phyloP scores from a whole-genome alignment of 1,140 invertebrate genomes.

The Campoletis sonorensis region DNA sequence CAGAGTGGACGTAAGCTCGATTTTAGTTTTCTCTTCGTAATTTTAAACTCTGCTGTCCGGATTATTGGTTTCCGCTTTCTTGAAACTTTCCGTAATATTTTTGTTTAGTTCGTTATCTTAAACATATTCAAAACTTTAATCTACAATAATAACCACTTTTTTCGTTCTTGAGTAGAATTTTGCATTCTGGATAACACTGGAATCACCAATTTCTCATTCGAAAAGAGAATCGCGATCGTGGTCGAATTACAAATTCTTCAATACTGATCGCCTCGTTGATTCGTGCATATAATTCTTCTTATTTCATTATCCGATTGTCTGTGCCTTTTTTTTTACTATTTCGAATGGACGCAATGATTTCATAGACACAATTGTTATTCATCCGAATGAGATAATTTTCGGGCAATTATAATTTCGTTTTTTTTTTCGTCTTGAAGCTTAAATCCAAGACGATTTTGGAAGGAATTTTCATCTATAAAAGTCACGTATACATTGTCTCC shows the following conservation, averaged over 20 bases:
- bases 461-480: neutral
- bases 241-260: neutral
- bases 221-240: neutral
- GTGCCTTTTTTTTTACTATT: slow-evolving; percentile 1
- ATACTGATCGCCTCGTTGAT: no score
- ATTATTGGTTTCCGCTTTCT: neutral
- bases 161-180: neutral
- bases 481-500: neutral
- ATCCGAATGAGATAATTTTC: neutral
- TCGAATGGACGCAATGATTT: slow-evolving; percentile 7
- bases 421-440: neutral
- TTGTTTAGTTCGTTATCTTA: neutral
- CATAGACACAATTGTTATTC: neutral
- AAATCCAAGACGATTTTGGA: slow-evolving; percentile 8
- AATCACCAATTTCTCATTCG: neutral
- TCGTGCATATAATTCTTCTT: neutral
- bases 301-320: slow-evolving; percentile 11
- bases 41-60: neutral
- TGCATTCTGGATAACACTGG: neutral
- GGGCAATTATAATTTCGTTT: neutral
- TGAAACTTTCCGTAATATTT: neutral
- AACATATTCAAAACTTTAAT: neutral
- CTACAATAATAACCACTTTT: neutral
- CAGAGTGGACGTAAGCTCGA: slow-evolving; percentile 30
- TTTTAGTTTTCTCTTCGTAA: neutral